Conservation (phyloP, 2,113 vertebrate genomes). For the Hymenochirus boettgeri region DNA sequence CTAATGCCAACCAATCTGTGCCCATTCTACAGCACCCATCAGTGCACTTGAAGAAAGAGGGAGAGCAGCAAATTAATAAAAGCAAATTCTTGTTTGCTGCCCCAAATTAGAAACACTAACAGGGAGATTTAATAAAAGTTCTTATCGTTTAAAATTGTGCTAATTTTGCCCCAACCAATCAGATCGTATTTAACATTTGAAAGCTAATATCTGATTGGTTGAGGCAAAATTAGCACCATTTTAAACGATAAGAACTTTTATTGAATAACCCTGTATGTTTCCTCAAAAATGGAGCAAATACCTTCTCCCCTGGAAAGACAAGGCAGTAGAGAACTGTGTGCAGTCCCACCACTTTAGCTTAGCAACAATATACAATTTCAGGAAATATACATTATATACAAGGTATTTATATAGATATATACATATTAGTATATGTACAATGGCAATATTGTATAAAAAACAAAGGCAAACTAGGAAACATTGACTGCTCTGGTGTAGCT, state of each 20-base stretch:
- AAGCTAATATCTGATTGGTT: too few relatives aligned
- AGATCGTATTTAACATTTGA: too few relatives aligned
- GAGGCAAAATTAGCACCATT: too few relatives aligned
- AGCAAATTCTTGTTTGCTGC: background rate
- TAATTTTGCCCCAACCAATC: too few relatives aligned
- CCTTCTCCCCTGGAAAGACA: conserved; percentile 18
- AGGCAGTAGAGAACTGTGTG: conserved; percentile 13
- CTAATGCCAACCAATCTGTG: background rate
- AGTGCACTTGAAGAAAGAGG: conserved; percentile 1
- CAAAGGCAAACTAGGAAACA: conserved; percentile 10
- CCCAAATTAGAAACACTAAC: too few relatives aligned
- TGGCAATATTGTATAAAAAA: conserved; percentile 32
- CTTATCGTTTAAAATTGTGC: too few relatives aligned
- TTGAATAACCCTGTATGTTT: background rate
- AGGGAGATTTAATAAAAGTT: too few relatives aligned
- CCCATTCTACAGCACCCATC: background rate
- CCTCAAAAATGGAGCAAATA: conserved; percentile 1
- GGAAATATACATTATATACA: conserved; percentile 39
- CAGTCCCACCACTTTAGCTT: background rate
- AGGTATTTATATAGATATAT: conserved; percentile 21
- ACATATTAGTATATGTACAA: conserved; percentile 30
- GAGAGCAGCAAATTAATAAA: background rate
- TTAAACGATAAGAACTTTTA: too few relatives aligned
- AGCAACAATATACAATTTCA: conserved; percentile 21
- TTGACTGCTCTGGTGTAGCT: conserved; percentile 5